phyloP scores from a whole-genome alignment of 2,113 vertebrate genomes.

The Camelus bactrianus region DNA sequence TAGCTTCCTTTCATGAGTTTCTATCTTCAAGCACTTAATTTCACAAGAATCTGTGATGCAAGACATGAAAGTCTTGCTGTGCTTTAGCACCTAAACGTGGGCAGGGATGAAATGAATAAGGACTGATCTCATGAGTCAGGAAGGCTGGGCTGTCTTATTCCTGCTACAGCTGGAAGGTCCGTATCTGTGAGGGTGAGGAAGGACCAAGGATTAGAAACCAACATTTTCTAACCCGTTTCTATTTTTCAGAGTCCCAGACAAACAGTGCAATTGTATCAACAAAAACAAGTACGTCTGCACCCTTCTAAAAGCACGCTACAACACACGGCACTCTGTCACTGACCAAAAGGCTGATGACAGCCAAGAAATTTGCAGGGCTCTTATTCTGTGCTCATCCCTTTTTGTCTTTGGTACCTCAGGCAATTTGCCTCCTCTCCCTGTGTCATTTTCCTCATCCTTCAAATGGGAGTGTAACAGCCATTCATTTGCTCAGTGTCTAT shows the following conservation, averaged over 20 bases:
- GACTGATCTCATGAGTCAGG: neutral
- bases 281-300: neutral
- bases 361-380: neutral
- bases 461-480: neutral
- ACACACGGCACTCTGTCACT: neutral
- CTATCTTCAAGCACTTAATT: neutral
- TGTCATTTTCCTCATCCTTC: conserved; percentile 16
- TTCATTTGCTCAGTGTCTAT: neutral
- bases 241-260: neutral
- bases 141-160: neutral
- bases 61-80: neutral
- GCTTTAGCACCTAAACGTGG: too few relatives aligned
- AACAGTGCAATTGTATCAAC: neutral
- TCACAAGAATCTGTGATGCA: neutral
- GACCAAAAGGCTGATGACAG: neutral
- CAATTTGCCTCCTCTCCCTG: neutral
- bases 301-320: neutral
- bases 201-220: neutral
- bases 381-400: neutral
- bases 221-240: neutral
- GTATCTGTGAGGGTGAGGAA: neutral
- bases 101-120: neutral
- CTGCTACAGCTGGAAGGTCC: neutral
- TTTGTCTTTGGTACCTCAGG: neutral
- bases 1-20: neutral